Base-by-base conservation (phyloP, 1,140 invertebrate species). In the Zaprionus tsacasi region DNA sequence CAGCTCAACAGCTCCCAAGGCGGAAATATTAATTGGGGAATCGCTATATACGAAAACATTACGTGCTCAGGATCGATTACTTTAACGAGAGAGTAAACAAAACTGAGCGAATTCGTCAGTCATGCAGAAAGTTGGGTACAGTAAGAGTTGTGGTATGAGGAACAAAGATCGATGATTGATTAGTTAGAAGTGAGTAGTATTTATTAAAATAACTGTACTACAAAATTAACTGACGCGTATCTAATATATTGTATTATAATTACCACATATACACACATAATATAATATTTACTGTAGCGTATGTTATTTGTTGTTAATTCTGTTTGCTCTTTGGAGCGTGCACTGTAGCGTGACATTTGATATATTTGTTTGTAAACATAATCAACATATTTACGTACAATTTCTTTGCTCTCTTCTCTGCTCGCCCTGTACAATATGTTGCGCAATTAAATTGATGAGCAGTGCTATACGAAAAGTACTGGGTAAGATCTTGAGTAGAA, bases 301-400 rank as follows among this genome's bases (percentile, higher is more conserved):
- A 21, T n/a, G n/a, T n/a, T n/a, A n/a, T 50, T 50, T 50, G 0
- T 48, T 21, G 45, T 48, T 5, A 50, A 11, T 10, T 21, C 17
- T 50, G 15, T 25, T 50, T 25, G 45, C 8, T 50, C 45, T 10
- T 17, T 50, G 15, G 45, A 50, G 45, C 45, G 45, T 50, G 45
- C 45, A 21, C 45, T 50, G 45, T 50, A 40, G 21, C 13, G 35
- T 15, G 17, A 38, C 36, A 30, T 55, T 54, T 38, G 35, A 56
- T 66, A 66, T 66, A 12, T 15, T 10, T 27, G 10, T 33, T 56
- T 66, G 12, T 48, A 30, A 7, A 11, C 15, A 48, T 8, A 33
- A 15, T 48, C 17, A 50, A 50, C 45, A 50, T 58, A 35, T 38
- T 38, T 13, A 13, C 8, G 56, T 36, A 2, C 25, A 65, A 38